Conservation (phyloP, 2,113 vertebrate species). For the Sylvilagus bachmani region DNA sequence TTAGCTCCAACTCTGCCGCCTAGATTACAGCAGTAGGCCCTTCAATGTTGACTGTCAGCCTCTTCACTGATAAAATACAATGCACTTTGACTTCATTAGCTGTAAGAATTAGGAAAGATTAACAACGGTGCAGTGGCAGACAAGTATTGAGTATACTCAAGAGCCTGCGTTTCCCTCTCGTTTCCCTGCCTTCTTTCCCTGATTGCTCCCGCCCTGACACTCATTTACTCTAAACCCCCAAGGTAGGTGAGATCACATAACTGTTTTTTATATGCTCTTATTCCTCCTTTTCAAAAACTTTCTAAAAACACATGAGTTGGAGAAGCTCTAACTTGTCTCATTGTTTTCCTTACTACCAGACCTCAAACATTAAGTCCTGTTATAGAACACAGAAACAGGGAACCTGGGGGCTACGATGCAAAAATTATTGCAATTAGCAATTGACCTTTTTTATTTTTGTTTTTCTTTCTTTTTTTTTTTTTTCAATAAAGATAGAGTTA, state of each 20-base stretch:
- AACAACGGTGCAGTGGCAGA: not conserved
- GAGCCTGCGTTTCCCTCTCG: not conserved
- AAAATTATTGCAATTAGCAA: slow-evolving; percentile 59
- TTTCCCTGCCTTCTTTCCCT: not conserved
- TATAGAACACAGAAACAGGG: slow-evolving; percentile 55
- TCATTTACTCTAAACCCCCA: slow-evolving; percentile 54
- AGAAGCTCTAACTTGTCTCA: slow-evolving; percentile 55
- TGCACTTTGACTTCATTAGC: slow-evolving; percentile 27
- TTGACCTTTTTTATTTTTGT: not conserved
- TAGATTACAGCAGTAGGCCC: not conserved
- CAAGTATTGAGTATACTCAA: not conserved
- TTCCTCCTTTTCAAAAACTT: slow-evolving; percentile 48
- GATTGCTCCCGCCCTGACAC: not conserved
- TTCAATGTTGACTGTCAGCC: not conserved
- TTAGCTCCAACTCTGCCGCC: not conserved
- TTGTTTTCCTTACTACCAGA: slow-evolving; percentile 48
- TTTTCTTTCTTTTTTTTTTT: too few species aligned
- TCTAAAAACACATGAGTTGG: slow-evolving; percentile 68
- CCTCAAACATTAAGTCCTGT: slow-evolving; percentile 50
- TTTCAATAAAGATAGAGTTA: too few species aligned
- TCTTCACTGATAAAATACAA: slow-evolving; percentile 34
- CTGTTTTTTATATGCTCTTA: slow-evolving; percentile 58
- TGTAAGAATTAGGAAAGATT: slow-evolving; percentile 55
- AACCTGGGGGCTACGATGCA: not conserved
- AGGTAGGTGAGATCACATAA: slow-evolving; percentile 53